phyloP scores from a whole-genome alignment of 1,140 invertebrate genomes.

The Drosophila prosaltans region DNA sequence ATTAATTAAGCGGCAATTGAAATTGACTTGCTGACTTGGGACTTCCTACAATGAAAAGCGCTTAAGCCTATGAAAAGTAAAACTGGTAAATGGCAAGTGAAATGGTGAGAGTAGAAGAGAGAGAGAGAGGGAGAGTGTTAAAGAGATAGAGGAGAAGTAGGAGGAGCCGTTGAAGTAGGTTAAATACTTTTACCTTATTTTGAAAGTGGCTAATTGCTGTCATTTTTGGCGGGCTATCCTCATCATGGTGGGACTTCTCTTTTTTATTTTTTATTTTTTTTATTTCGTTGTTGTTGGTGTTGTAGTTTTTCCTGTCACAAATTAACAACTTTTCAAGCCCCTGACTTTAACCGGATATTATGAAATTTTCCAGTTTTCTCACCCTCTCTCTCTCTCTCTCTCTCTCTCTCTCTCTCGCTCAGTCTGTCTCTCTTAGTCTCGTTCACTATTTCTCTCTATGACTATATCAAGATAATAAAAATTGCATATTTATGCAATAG shows the following conservation, averaged over 20 bases:
- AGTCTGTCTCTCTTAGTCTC: background rate
- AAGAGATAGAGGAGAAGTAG: background rate
- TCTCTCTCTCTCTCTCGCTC: background rate
- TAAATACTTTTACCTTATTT: constrained; percentile 81
- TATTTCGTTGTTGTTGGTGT: constrained; percentile 15
- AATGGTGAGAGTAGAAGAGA: background rate
- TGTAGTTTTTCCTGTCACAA: constrained; percentile 51
- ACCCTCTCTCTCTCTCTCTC: background rate
- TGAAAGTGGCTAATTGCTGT: constrained; percentile 67
- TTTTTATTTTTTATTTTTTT: constrained; percentile 38
- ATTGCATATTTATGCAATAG: constrained; percentile 76
- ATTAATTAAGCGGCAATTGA: constrained; percentile 69
- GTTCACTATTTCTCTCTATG: constrained; percentile 16
- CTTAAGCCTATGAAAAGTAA: constrained; percentile 31
- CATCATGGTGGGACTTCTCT: constrained; percentile 20
- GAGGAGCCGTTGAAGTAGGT: constrained; percentile 58
- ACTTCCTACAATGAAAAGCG: constrained; percentile 69
- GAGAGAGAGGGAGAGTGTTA: background rate
- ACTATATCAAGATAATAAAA: constrained; percentile 75
- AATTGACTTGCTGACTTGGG: constrained; percentile 28
- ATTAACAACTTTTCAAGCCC: constrained; percentile 81
- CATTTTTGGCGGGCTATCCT: constrained; percentile 59
- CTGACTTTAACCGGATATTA: constrained; percentile 73
- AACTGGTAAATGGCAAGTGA: constrained; percentile 2
- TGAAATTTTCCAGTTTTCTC: constrained; percentile 74